Evolutionary conservation across 2,888 invertebrate genomes (phyloP), one percentile per base, ranked within the genome.

Genomic region (Drosophila anomalata): DNA sequence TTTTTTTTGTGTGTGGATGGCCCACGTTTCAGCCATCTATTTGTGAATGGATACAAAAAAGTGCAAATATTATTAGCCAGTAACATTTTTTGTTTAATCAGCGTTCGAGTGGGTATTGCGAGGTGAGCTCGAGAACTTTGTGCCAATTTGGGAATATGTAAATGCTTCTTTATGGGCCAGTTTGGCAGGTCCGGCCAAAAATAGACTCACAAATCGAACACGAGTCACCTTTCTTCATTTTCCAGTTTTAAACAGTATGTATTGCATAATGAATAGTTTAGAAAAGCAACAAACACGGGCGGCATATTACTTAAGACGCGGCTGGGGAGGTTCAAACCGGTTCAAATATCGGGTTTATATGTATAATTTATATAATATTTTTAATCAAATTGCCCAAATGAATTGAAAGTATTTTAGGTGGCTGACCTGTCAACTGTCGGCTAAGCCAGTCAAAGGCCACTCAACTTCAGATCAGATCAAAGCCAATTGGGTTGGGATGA

Each of bases 21-120:
- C 55, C 46, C 87, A 86, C 88, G 84, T 82, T 82, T 88, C 44
- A 41, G 63, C 66, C 69, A 73, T 88, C 86, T 69, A 62, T 69
- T 78, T 79, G 80, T 86, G 87, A 72, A 75, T 86, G 88, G 79
- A 88, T 51, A 56, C 66, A 42, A 20, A 42, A 3, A 59, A 65
- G 75, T 54, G 76, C 62, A 75, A 82, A 82, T 88, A 88, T 77
- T 83, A 22, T 44, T 73, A 55, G 31, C 44, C 8, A 22, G 59
- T 59, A 52, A 56, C 63, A 65, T 51, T 62, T 78, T 65, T 73
- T 73, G 69, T 78, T 87, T 78, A 67, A 70, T 70, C 70, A 69
- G 76, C 68, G 62, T 61, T 79, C 65, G 67, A 41, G 31, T 41
- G 33, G 33, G 12, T 50, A 33, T 24, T 51, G 75, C 83, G 88